Evolutionary conservation across 1,140 invertebrate species (phyloP), one percentile per base, ranked within the genome.

Genomic region (Caenorhabditis brenneri): DNA sequence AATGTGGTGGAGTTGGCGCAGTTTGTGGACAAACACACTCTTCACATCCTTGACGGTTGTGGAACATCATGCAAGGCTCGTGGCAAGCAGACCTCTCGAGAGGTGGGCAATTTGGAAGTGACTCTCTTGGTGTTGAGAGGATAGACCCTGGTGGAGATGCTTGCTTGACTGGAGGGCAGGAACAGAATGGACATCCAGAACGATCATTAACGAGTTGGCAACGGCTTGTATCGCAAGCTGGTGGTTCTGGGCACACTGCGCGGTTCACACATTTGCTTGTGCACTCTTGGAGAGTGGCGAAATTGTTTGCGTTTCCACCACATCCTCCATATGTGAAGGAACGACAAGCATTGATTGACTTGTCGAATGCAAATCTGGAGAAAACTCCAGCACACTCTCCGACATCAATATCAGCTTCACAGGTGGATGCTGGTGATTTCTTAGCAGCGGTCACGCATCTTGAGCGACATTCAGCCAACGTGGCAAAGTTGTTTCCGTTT

Each of bases 1-100:
- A 12, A 48, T 48, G 49, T 51, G 60, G 39, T 80, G 46, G 42
- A 48, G 74, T 80, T 49, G 78, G 78, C 5, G 78, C 46, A 19
- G 65, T 74, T 27, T 31, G 27, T 29, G 90, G 89, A 81, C 89
- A 90, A 15, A 88, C 87, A 80, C 89, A 90, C 69, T 90, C 89
- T 49, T 88, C 84, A 58, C 89, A 90, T 19, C 90, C 88, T 31
- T 69, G 74, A 79, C 89, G 83, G 80, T 90, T 90, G 39, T 88
- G 81, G 87, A 90, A 89, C 60, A 91, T 87, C 55, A 91, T 91
- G 84, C 89, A 90, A n/a, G 89, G 89, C 49, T 90, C 89, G 12
- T 83, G 60, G 60, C 89, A 90, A 19, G 81, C 27, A 16, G 87
- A 81, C 12, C 87, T 39, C 51, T 90, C 86, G 15, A 90, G 5